phyloP scores from a whole-genome alignment of 2,113 vertebrate genomes.

The Elephantulus edwardii region DNA sequence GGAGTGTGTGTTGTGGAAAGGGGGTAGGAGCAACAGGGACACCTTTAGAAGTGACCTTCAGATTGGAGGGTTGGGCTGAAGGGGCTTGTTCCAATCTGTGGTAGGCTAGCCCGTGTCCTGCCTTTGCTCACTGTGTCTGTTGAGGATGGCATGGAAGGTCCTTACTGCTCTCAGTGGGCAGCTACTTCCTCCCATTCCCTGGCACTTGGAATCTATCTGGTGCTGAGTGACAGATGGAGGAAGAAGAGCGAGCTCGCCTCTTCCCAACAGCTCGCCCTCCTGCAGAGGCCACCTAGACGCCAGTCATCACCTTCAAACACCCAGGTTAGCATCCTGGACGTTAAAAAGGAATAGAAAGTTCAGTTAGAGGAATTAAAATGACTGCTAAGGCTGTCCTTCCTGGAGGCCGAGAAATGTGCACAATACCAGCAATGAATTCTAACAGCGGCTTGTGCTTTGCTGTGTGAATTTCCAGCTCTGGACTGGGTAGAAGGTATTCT shows the following conservation, averaged over 20 bases:
- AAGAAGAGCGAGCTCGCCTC: background rate
- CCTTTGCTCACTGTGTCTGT: background rate
- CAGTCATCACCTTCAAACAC: background rate
- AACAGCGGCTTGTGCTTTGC: background rate
- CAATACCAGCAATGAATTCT: background rate
- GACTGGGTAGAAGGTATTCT: background rate
- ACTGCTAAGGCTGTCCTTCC: background rate
- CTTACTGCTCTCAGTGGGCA: background rate
- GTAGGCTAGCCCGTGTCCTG: too few relatives aligned
- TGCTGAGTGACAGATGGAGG: background rate
- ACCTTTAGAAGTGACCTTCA: background rate
- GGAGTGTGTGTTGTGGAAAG: background rate
- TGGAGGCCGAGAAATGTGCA: background rate
- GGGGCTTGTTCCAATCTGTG: background rate
- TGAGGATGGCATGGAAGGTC: background rate
- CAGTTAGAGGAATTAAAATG: background rate
- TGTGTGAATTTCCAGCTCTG: background rate
- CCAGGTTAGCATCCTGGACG: background rate
- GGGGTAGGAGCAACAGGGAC: fast-evolving
- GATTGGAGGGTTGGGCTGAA: background rate
- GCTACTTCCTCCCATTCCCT: background rate
- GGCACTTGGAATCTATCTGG: background rate
- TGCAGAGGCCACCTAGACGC: background rate
- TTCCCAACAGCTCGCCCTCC: background rate
- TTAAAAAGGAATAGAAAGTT: background rate